Conservation (phyloP, 2,113 vertebrate species). For the Uria aalge region DNA sequence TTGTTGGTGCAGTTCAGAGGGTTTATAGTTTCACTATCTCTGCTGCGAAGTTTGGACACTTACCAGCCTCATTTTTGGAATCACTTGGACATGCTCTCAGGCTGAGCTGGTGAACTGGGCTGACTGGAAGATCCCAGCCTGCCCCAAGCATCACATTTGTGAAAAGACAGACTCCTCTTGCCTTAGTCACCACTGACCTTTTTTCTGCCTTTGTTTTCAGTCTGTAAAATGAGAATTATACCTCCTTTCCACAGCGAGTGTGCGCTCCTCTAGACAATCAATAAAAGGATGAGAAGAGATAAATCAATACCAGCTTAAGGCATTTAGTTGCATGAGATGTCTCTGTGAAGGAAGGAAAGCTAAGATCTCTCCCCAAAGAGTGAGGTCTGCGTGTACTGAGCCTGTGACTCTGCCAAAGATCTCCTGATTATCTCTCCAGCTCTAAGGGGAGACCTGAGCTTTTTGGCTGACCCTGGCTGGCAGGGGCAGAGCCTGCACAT, state of each 20-base stretch:
- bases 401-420: not conserved
- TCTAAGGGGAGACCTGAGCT: not conserved
- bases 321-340: not conserved
- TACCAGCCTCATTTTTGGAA: not conserved
- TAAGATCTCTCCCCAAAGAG: not conserved
- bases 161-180: not conserved
- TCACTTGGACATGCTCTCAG: not conserved
- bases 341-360: not conserved
- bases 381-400: not conserved
- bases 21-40: not conserved
- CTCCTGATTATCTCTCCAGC: not conserved
- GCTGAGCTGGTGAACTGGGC: not conserved
- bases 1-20: not conserved
- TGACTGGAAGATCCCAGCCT: not conserved
- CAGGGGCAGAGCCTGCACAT: not conserved
- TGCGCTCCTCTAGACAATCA: conserved; percentile 2
- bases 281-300: not conserved
- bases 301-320: conserved; percentile 39
- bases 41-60: not conserved
- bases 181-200: conserved; percentile 20
- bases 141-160: not conserved
- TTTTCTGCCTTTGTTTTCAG: not conserved
- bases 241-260: not conserved
- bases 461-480: not conserved
- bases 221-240: conserved; percentile 8